Percentiles rank a stretch among this genome's conserved stretches.
phyloP scores from a whole-genome alignment of 53 echinoderm and acorn worm species.

The Echinometra lucunter region DNA sequence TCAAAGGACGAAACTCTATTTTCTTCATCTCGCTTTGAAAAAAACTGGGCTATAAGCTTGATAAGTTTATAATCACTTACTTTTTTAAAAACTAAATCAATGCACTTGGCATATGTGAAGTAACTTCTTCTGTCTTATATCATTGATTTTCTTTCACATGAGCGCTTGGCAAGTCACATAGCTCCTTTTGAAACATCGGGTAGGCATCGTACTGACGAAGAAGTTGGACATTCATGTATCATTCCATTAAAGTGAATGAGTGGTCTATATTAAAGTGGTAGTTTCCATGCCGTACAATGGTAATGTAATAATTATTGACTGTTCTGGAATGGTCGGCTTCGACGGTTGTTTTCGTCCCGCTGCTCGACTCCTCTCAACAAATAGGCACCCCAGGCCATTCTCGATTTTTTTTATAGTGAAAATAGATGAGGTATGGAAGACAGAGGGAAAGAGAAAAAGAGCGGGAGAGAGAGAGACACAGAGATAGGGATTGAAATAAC shows the following conservation, averaged over 20 bases:
- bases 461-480: background rate
- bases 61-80: no score
- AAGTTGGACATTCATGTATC: background rate
- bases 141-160: background rate
- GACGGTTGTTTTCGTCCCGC: constrained; percentile 32
- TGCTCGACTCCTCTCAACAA: constrained; percentile 3
- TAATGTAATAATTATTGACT: constrained; percentile 52
- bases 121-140: no score
- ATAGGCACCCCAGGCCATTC: background rate
- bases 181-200: background rate
- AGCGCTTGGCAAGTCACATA: background rate
- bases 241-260: background rate
- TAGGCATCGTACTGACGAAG: background rate
- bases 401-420: background rate
- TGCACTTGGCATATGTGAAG: background rate
- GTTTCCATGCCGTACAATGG: background rate
- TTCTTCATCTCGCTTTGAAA: background rate
- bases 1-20: background rate
- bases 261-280: background rate
- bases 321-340: background rate
- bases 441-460: background rate
- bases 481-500: background rate
- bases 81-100: background rate
- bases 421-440: background rate
- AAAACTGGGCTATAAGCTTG: background rate